Evolutionary conservation across 2,888 invertebrate genomes (phyloP).

Genomic region (Epistrophe grossulariae): DNA sequence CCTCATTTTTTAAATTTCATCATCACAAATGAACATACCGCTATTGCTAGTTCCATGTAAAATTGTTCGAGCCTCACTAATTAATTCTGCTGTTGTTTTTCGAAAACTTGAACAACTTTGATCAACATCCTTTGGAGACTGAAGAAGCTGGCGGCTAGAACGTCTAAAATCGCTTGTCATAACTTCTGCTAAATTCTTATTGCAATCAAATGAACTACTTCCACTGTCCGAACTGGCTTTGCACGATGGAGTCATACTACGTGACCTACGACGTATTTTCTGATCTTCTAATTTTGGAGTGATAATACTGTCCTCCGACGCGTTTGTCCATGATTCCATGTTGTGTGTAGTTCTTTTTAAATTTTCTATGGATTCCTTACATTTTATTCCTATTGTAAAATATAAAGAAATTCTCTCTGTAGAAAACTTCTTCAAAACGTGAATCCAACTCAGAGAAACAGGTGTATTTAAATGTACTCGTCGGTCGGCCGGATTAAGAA

Average conservation of each 20-base stretch:
- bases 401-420: neutral
- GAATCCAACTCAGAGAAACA: constrained; percentile 42
- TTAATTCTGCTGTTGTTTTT: constrained; percentile 92
- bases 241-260: constrained; percentile 46
- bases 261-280: constrained; percentile 54
- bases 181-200: constrained; percentile 32
- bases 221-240: constrained; percentile 35
- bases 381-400: neutral
- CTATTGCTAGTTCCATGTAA: constrained; percentile 79
- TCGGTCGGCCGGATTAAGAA: constrained; percentile 26
- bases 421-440: neutral
- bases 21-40: constrained; percentile 33
- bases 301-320: constrained; percentile 13
- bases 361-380: neutral
- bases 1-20: neutral
- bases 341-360: neutral
- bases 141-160: constrained; percentile 24
- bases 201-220: constrained; percentile 50
- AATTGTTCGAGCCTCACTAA: constrained; percentile 90
- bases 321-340: constrained; percentile 43
- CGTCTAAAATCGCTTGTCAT: constrained; percentile 5
- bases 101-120: constrained; percentile 78
- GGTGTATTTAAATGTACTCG: constrained; percentile 34
- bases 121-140: constrained; percentile 3
- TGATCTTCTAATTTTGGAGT: constrained; percentile 21